phyloP scores from a whole-genome alignment of 2,888 invertebrate species.

The Acrobasis repandana region DNA sequence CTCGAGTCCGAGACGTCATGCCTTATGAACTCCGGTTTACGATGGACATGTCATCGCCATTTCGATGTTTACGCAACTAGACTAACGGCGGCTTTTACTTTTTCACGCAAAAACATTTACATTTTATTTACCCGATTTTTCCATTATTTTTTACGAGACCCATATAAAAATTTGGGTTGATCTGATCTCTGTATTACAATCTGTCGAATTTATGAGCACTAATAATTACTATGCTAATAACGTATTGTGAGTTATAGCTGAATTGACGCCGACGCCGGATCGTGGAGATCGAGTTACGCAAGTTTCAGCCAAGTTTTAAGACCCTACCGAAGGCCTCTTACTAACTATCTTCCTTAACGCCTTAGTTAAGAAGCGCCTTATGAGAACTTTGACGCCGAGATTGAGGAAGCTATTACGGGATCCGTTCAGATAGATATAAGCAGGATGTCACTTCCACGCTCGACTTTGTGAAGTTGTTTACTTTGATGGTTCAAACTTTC shows the following conservation, averaged over 20 bases:
- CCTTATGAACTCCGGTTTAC: conserved; percentile 72
- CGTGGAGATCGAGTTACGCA: conserved; percentile 75
- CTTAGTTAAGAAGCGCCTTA: conserved; percentile 81
- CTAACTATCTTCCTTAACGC: conserved; percentile 81
- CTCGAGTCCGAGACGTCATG: conserved; percentile 60
- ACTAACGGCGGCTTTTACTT: conserved; percentile 33
- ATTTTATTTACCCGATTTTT: conserved; percentile 23
- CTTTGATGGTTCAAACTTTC: conserved; percentile 75
- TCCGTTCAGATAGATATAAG: conserved; percentile 80
- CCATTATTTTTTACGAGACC: conserved; percentile 1
- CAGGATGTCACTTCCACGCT: conserved; percentile 80
- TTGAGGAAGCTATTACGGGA: conserved; percentile 81
- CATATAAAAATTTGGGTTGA: neutral
- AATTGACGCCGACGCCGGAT: conserved; percentile 65
- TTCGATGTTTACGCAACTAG: conserved; percentile 43
- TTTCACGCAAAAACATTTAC: conserved; percentile 22
- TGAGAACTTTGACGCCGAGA: conserved; percentile 81
- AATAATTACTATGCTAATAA: conserved; percentile 74
- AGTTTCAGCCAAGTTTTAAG: conserved; percentile 79
- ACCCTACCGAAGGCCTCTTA: conserved; percentile 77
- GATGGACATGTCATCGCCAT: conserved; percentile 58
- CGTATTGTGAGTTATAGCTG: conserved; percentile 72
- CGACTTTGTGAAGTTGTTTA: conserved; percentile 78
- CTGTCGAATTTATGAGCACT: conserved; percentile 36
- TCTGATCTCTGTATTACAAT: neutral